Percentiles rank a stretch among this genome's conserved stretches.
phyloP scores from a whole-genome alignment of 2,113 vertebrate genomes.

The Brachirus orientalis region DNA sequence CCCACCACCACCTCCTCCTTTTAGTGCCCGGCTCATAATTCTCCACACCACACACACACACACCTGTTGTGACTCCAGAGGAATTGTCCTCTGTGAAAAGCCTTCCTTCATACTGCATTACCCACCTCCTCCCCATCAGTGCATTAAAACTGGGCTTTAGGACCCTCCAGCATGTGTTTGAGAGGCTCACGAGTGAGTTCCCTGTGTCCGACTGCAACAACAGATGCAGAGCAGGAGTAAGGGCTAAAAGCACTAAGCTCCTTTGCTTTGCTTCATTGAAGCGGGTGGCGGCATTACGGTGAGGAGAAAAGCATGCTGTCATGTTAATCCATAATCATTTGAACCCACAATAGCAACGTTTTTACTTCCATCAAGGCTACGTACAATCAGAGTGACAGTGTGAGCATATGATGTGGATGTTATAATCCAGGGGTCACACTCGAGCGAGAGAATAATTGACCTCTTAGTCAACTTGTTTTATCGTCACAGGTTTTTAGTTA shows the following conservation, averaged over 20 bases:
- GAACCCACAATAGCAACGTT: slow-evolving; percentile 54
- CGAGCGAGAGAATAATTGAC: not conserved
- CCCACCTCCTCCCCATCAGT: slow-evolving; percentile 12
- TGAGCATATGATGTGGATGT: slow-evolving; percentile 14
- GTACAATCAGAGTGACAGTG: slow-evolving; percentile 21
- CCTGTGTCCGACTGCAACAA: slow-evolving; percentile 38
- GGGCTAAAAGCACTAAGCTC: slow-evolving; percentile 67
- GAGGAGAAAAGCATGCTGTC: slow-evolving; percentile 11
- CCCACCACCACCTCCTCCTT: slow-evolving; percentile 38
- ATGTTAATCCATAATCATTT: slow-evolving; percentile 70
- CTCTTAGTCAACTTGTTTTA: not conserved
- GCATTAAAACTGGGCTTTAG: slow-evolving; percentile 52
- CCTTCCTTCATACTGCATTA: slow-evolving; percentile 58
- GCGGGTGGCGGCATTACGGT: slow-evolving; percentile 36
- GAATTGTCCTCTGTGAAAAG: slow-evolving; percentile 72
- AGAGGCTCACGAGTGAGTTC: slow-evolving; percentile 37
- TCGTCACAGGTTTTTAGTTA: not conserved
- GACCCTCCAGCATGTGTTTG: slow-evolving; percentile 61
- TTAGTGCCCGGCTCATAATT: slow-evolving; percentile 61
- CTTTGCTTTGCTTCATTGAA: slow-evolving; percentile 56
- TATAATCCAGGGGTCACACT: slow-evolving; percentile 31
- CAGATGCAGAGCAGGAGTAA: slow-evolving; percentile 65
- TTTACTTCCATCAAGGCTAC: slow-evolving; percentile 44
- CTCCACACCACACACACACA: slow-evolving; percentile 57
- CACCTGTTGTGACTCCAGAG: slow-evolving; percentile 76